phyloP scores from a whole-genome alignment of 2,888 invertebrate genomes.

The Cynaeus angustus region DNA sequence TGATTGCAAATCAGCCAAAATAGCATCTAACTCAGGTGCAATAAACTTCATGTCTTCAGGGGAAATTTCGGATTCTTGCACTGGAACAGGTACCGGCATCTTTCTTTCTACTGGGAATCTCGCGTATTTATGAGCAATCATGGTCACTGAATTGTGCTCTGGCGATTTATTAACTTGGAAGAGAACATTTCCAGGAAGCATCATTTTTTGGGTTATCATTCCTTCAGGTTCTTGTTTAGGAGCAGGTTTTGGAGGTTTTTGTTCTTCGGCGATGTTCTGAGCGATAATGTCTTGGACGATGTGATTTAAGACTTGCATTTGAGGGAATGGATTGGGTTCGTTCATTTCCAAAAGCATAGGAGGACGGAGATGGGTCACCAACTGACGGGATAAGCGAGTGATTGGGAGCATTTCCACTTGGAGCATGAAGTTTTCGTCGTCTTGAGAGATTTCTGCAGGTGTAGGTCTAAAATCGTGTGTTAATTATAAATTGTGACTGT shows the following conservation, averaged over 20 bases:
- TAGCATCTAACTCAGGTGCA: neutral
- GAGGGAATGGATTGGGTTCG: slow-evolving; percentile 64
- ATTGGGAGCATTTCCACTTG: slow-evolving; percentile 71
- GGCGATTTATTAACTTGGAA: slow-evolving; percentile 4
- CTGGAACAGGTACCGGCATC: neutral
- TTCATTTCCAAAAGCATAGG: neutral
- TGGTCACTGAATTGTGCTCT: neutral
- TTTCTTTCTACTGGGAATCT: neutral
- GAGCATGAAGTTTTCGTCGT: slow-evolving; percentile 70
- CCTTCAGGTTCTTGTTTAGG: slow-evolving; percentile 9
- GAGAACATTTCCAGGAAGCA: neutral
- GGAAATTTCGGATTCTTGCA: neutral
- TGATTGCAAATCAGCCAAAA: neutral
- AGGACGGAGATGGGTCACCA: slow-evolving; percentile 67
- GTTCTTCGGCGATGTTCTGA: slow-evolving; percentile 68
- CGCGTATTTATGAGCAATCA: neutral
- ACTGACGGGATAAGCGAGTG: slow-evolving; percentile 67
- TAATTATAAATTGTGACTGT: neutral
- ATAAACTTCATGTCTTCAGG: neutral
- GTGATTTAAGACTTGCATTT: slow-evolving; percentile 70
- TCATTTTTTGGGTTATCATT: neutral
- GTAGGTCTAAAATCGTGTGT: slow-evolving; percentile 49
- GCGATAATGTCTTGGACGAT: slow-evolving; percentile 71
- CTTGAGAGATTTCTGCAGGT: slow-evolving; percentile 60
- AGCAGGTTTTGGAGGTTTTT: slow-evolving; percentile 54